Evolutionary conservation across 2,797 vertebrate species (phyloP), one percentile per base, ranked within the genome.

Genomic region (Sebastes trivittatus): DNA sequence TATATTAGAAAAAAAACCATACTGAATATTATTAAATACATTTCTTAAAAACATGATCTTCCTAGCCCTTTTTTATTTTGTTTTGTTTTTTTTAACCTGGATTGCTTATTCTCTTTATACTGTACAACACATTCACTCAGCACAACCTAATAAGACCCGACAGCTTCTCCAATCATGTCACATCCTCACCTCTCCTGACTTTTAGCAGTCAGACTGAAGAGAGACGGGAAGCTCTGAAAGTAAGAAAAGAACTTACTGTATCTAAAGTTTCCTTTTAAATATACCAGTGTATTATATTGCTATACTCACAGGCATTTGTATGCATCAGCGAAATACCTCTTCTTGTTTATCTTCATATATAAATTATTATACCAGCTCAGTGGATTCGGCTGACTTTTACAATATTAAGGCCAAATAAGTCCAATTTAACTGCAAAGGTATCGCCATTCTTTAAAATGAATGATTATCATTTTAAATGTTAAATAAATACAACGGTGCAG

Each of bases 161-260:
- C 27, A 72, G 70, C 30, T 67, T 58, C 62, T 75, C 67, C 29
- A 62, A 38, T 67, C 49, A 27, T 20, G 11, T 49, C 60, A 78
- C 74, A 60, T 3, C 64, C 49, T 74, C 70, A 69, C 72, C 62
- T 77, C 74, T 54, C 49, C 18, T 64, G 68, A 38, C 29, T n/a
- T 60, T 7, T 32, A 32, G 55, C 55, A 32, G 56, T 11, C 72
- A 68, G 62, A 75, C 61, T 49, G 25, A 64, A 30, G 13, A 55
- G 27, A 56, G 11, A 34, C 2, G 4, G 38, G 23, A 36, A 38
- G 34, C 52, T 72, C 5, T 13, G 38, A 54, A 59, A 34, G 36
- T 23, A 7, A 30, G 54, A 22, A 27, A 58, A 61, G 1, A 3
- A 36, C 23, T 34, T 66, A 49, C 46, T 20, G 18, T 20, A 20